Base-by-base conservation (phyloP, 2,797 vertebrate species). In the Trichosurus vulpecula region DNA sequence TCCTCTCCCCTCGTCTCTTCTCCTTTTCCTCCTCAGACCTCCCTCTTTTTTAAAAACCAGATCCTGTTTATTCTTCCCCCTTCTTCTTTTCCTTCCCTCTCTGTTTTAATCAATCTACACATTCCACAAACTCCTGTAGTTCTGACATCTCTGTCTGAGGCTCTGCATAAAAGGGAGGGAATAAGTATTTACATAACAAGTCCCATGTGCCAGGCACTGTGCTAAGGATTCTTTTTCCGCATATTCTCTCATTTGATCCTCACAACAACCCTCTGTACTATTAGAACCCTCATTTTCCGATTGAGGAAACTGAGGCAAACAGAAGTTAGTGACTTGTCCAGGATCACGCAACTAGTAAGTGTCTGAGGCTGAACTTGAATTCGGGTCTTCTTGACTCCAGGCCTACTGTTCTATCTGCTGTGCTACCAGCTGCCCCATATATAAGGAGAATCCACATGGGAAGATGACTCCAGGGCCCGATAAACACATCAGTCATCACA, bases 81-180 rank as follows among this genome's bases (percentile, higher is more conserved):
- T 94, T 91, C 81, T 93, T 51, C 55, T 94, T 92, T 58, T 93
- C 29, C 92, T 41, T 51, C 35, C 29, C 90, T 66, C 53, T 90
- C 51, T 61, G 29, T 58, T 25, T 41, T 66, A 61, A 14, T 61
- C 61, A 66, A n/a, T n/a, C 61, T 66, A 19, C 35, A 19, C 35
- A 66, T 66, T 66, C 35, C n/a, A n/a, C n/a, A 41, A 41, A 22
- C 19, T 19, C 66, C 6, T 74, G 22, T 41, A 74, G n/a, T 74
- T 74, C 66, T 56, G 25, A 56, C 55, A 56, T 56, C 55, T 56
- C 55, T 56, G 55, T 56, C 55, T 25, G 56, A 56, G 41, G 35
- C n/a, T 74, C n/a, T 74, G 66, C 66, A n/a, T 22, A 22, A 74
- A 74, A 16, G 66, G 66, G 66, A 41, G n/a, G 16, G 6, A 41